phyloP scores from a whole-genome alignment of 2,888 invertebrate genomes.

The Girardia tigrina region DNA sequence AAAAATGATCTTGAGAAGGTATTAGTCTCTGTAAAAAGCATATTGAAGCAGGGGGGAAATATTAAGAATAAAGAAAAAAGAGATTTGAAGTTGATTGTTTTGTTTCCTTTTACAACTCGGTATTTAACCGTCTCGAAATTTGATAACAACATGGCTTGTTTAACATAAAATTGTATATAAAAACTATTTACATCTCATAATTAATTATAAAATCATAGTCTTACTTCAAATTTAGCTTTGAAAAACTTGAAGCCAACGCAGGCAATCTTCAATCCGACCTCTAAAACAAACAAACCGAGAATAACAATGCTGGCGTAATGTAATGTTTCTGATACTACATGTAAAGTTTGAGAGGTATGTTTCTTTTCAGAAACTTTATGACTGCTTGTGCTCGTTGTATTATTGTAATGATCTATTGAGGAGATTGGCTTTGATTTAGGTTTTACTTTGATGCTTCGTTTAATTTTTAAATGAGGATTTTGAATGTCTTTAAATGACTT shows the following conservation, averaged over 20 bases:
- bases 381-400: slow-evolving; percentile 5
- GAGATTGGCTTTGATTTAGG: not conserved
- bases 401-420: not conserved
- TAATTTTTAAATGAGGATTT: slow-evolving; percentile 13
- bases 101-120: too few relatives aligned
- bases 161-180: too few relatives aligned
- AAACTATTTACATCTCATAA: too few relatives aligned
- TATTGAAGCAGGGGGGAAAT: too few relatives aligned
- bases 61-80: too few relatives aligned
- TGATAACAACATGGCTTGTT: too few relatives aligned
- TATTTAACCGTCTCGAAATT: too few relatives aligned
- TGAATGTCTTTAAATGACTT: not conserved
- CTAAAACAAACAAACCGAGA: slow-evolving; percentile 34
- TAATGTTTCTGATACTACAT: slow-evolving; percentile 28
- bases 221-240: slow-evolving; percentile 36
- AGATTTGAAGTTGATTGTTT: too few relatives aligned
- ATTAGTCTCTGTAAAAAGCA: too few relatives aligned
- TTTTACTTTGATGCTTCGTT: not conserved
- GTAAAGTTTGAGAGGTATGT: slow-evolving; percentile 30
- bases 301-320: slow-evolving; percentile 35
- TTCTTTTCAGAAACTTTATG: slow-evolving; percentile 11
- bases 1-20: too few relatives aligned
- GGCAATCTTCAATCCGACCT: slow-evolving; percentile 34
- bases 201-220: too few relatives aligned
- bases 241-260: slow-evolving; percentile 35